Evolutionary conservation across 2,888 invertebrate species (phyloP).

Genomic region (Amorpha juglandis): DNA sequence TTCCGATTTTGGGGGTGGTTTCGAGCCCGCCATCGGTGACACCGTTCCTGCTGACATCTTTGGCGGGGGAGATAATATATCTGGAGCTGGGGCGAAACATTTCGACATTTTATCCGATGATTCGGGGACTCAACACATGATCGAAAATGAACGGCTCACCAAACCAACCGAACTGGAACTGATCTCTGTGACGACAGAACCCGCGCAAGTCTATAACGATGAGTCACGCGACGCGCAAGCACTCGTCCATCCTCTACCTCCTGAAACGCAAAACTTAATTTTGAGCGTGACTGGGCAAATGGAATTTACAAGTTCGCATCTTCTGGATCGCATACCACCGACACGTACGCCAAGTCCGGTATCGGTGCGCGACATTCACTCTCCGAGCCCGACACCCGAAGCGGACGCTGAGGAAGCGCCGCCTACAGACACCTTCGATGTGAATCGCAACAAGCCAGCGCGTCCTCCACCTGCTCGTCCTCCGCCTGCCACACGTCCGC

Average conservation of each 20-base stretch:
- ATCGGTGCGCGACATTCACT: slow-evolving; percentile 91
- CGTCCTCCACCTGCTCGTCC: slow-evolving; percentile 66
- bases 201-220: slow-evolving; percentile 47
- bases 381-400: slow-evolving; percentile 92
- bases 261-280: slow-evolving; percentile 93
- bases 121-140: neutral
- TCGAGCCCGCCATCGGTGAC: slow-evolving; percentile 68
- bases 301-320: slow-evolving; percentile 93
- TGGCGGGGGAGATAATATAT: slow-evolving; percentile 64
- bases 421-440: slow-evolving; percentile 60
- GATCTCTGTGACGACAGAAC: slow-evolving; percentile 58
- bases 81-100: slow-evolving; percentile 63
- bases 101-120: slow-evolving; percentile 57
- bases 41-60: slow-evolving; percentile 75
- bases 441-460: slow-evolving; percentile 69
- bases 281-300: slow-evolving; percentile 94
- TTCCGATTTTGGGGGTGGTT: slow-evolving; percentile 81
- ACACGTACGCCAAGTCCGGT: slow-evolving; percentile 95
- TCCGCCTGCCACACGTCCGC: slow-evolving; percentile 74
- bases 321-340: slow-evolving; percentile 92
- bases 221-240: slow-evolving; percentile 55
- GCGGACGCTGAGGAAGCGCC: slow-evolving; percentile 66
- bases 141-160: slow-evolving; percentile 44
- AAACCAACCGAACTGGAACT: slow-evolving; percentile 75
- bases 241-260: slow-evolving; percentile 86